Conservation (phyloP, 1,140 invertebrate species). For the Drosophila punjabiensis region DNA sequence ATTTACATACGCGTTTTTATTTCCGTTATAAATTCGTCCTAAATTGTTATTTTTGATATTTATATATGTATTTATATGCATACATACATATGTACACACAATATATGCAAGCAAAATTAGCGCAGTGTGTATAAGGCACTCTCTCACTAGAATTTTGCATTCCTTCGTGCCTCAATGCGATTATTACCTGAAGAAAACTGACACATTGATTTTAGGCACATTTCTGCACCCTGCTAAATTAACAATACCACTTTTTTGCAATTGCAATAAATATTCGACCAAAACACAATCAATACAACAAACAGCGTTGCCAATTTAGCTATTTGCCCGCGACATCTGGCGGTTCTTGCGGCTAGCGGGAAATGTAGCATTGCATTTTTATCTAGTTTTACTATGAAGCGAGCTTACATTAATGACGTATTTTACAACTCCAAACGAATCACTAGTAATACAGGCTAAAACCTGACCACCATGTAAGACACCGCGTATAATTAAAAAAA, state of each 20-base stretch:
- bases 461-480: no score
- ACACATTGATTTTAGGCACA: conserved; percentile 45
- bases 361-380: no score
- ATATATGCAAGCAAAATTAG: conserved; percentile 34
- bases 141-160: not conserved
- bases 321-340: no score
- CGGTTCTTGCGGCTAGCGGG: no score
- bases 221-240: conserved; percentile 42
- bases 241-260: conserved; percentile 60
- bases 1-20: conserved; percentile 11
- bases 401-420: no score
- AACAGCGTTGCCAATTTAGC: no score
- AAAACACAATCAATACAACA: conserved; percentile 78
- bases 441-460: no score
- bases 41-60: conserved; percentile 47
- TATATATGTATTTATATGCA: conserved; percentile 11
- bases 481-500: no score
- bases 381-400: no score
- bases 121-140: conserved; percentile 31
- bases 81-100: conserved; percentile 28
- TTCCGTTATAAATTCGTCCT: conserved; percentile 26
- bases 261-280: conserved; percentile 63
- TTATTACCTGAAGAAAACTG: conserved; percentile 44
- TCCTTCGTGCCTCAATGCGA: not conserved
- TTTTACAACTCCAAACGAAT: no score